Evolutionary conservation across 2,113 vertebrate species (phyloP), one percentile per base, ranked within the genome.

Genomic region (Epinephelus cyanopodus): DNA sequence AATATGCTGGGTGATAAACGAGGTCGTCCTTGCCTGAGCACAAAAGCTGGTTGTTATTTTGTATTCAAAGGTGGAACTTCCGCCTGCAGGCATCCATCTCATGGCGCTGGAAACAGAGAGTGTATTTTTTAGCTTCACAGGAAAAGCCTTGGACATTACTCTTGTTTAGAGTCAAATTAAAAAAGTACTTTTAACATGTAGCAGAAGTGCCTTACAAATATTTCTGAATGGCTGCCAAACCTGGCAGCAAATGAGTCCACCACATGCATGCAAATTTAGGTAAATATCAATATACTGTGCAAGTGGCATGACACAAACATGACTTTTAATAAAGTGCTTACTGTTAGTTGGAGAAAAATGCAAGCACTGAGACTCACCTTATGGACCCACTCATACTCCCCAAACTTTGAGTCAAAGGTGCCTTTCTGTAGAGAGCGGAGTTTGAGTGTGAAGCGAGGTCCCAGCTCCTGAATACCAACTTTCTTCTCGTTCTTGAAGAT

Each of bases 361-460:
- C 3, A 48, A 17, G 10, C 10, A 8, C 6, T 18, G 1, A 57
- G 6, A 87, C 93, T 92, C 93, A 99, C 98, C 97, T 99, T 99
- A 89, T 99, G 97, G 85, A 99, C 96, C 98, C 98, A 99, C 93
- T 99, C 98, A 54, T 98, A 99, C 74, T 99, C 98, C 68, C 98
- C 98, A 79, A 96, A 99, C 91, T 98, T 99, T 56, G 98, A 99
- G 94, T 99, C 98, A 87, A 99, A 99, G 11, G 98, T 99, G 89
- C 98, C 98, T 93, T 98, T 99, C 82, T 99, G 98, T 85, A 99
- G 96, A 61, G 98, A 99, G 74, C 98, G 95, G 12, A 99, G 95
- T 90, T 99, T 99, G 80, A 99, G 95, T 27, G 98, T 99, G 92
- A 99, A 99, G 74, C 98, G 97, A 54, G 98, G 98, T 25, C 98